These are phyloP conservation scores for Catharus minimus DNA, from an alignment of 2,113 vertebrate genomes.

Conservation along the genomic window DNA sequence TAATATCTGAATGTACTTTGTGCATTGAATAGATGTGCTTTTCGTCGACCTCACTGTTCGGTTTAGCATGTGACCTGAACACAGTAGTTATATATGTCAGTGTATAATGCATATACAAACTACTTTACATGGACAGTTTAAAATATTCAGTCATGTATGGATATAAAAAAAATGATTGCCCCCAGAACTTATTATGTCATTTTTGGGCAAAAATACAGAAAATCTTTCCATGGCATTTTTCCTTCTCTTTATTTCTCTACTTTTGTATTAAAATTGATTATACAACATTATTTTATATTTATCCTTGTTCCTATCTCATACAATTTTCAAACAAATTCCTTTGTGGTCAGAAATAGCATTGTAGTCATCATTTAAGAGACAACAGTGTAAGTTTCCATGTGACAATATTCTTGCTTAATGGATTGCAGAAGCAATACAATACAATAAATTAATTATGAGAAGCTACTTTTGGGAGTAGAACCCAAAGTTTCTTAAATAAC, in stretches of 20 bases:
- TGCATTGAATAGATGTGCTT: neutral
- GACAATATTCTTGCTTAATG: constrained; percentile 33
- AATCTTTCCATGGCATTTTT: neutral
- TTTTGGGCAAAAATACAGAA: neutral
- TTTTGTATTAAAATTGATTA: neutral
- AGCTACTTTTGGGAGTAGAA: constrained; percentile 38
- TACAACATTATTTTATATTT: neutral
- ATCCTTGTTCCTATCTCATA: neutral
- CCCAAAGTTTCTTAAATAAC: constrained; percentile 39
- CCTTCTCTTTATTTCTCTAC: neutral
- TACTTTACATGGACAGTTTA: neutral
- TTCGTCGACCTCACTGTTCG: neutral
- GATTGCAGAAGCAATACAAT: neutral
- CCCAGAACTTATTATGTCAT: neutral
- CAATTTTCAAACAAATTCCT: neutral
- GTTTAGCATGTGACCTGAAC: neutral
- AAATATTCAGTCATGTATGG: neutral
- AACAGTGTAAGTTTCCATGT: neutral
- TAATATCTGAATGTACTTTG: neutral
- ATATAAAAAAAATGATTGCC: neutral
- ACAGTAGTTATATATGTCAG: neutral
- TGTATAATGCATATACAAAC: neutral
- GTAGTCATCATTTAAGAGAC: neutral
- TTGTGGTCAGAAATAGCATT: neutral
- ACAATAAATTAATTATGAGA: constrained; percentile 65